phyloP scores from a whole-genome alignment of 2,113 vertebrate species.

The Zapus hudsonius region DNA sequence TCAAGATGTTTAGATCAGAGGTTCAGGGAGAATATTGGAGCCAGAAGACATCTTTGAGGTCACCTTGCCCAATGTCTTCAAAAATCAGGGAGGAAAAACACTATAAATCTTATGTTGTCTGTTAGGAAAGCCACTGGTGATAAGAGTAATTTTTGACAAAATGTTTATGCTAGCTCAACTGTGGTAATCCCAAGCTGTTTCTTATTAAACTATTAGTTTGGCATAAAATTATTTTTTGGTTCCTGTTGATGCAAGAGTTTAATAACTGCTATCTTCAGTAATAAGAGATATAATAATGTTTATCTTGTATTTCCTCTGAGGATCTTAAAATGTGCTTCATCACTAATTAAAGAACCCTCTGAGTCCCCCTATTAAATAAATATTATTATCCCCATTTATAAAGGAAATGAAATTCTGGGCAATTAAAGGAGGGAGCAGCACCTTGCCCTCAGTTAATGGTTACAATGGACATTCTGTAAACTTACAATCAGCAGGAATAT shows the following conservation, averaged over 20 bases:
- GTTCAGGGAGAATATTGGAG: background rate
- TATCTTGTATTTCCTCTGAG: constrained; percentile 74
- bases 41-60: background rate
- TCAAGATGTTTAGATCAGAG: background rate
- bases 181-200: background rate
- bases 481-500: background rate
- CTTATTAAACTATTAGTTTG: constrained; percentile 67
- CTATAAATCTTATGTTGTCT: background rate
- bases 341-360: constrained; percentile 71
- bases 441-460: background rate
- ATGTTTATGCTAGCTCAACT: background rate
- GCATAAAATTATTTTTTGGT: constrained; percentile 56
- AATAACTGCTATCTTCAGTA: constrained; percentile 66
- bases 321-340: constrained; percentile 55
- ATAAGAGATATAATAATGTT: constrained; percentile 72
- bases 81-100: background rate
- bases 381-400: constrained; percentile 71
- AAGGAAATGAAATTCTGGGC: constrained; percentile 61
- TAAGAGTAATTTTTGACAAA: background rate
- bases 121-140: background rate
- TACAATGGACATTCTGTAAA: background rate
- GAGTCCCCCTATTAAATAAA: constrained; percentile 60
- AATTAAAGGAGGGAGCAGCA: background rate
- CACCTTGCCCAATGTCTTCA: background rate
- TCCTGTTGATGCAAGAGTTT: constrained; percentile 64